Percentiles rank a stretch among this genome's conserved stretches.
Evolutionary conservation across 1,140 invertebrate species (phyloP).

Genomic region (Reticulitermes speratus): DNA sequence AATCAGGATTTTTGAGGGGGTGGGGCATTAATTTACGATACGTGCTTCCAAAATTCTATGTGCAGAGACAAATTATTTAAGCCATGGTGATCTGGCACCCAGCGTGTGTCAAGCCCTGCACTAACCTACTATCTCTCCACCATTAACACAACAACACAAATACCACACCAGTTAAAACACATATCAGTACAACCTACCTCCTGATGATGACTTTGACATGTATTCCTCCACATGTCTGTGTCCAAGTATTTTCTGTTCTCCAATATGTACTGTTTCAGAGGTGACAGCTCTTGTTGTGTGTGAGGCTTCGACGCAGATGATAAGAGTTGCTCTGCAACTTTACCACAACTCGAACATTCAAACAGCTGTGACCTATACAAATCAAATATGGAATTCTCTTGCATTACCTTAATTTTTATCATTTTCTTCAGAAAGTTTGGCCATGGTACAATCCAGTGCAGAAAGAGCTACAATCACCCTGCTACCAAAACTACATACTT

Average conservation of each 20-base stretch:
- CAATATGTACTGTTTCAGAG: constrained; percentile 22
- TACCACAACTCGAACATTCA: constrained; percentile 61
- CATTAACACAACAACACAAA: no score
- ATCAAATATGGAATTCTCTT: constrained; percentile 27
- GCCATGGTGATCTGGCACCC: no score
- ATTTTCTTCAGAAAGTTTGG: neutral
- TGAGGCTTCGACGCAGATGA: constrained; percentile 30
- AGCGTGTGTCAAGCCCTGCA: no score
- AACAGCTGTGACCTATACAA: constrained; percentile 53
- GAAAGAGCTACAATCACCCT: neutral
- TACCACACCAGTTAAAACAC: no score
- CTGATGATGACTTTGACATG: no score
- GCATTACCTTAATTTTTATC: neutral
- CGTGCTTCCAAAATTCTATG: no score
- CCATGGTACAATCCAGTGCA: neutral
- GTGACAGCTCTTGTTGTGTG: constrained; percentile 24
- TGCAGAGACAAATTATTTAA: no score
- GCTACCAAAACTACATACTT: constrained; percentile 53
- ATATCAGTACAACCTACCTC: no score
- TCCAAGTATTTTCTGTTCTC: neutral
- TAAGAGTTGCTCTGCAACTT: constrained; percentile 52
- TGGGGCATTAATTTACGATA: no score
- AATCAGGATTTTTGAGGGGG: no score
- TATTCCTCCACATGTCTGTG: no score
- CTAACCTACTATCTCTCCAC: no score